Percentiles rank a stretch among this genome's conserved stretches.
These are phyloP conservation scores for Perca flavescens DNA, from an alignment of 2,113 vertebrate species.

Conservation along the genomic window DNA sequence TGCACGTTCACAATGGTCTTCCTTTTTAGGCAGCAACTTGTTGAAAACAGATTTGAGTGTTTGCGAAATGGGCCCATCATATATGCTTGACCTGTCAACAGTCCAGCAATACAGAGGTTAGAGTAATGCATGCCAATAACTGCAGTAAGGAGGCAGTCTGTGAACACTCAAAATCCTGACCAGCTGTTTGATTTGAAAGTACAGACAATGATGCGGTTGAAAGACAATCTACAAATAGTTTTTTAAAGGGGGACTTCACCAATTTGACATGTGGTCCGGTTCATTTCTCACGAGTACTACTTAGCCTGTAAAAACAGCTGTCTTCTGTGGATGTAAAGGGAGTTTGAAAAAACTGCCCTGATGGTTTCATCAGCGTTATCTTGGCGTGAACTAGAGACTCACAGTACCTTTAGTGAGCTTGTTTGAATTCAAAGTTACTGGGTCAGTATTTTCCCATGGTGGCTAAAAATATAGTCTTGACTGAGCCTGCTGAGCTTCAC, in stretches of 20 bases:
- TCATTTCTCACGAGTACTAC: not conserved
- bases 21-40: slow-evolving; percentile 43
- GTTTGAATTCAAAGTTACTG: too few relatives aligned
- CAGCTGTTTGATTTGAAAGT: slow-evolving; percentile 51
- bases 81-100: slow-evolving; percentile 66
- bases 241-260: not conserved
- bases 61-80: slow-evolving; percentile 54
- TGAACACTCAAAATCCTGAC: slow-evolving; percentile 26
- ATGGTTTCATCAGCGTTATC: not conserved
- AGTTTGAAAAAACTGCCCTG: not conserved
- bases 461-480: too few relatives aligned
- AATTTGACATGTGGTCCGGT: not conserved
- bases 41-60: slow-evolving; percentile 71
- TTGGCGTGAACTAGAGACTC: not conserved
- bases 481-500: too few relatives aligned
- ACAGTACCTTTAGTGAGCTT: too few relatives aligned
- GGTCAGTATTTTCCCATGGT: too few relatives aligned
- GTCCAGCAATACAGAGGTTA: slow-evolving; percentile 53
- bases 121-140: slow-evolving; percentile 47
- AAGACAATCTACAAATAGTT: not conserved
- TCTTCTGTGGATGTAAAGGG: not conserved
- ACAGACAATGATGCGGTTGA: slow-evolving; percentile 11
- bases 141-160: slow-evolving; percentile 23
- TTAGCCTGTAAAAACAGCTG: slow-evolving; percentile 8
- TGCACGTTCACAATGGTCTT: slow-evolving; percentile 50